Evolutionary conservation across 1,140 invertebrate genomes (phyloP).

Genomic region (Forficula auricularia): DNA sequence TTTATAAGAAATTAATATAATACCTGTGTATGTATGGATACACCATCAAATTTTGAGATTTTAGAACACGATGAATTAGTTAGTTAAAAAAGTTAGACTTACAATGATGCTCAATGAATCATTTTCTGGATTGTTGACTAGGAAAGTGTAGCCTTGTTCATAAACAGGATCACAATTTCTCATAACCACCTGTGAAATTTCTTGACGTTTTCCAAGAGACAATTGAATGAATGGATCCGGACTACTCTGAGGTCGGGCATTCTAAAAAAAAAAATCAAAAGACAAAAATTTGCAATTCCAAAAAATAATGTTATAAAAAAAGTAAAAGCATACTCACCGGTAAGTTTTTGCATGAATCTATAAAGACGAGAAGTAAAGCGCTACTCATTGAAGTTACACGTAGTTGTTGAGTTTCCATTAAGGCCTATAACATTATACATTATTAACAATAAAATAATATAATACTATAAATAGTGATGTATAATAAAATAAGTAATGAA

Average conservation of each 20-base stretch:
- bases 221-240: slow-evolving; percentile 62
- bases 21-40: too few species aligned
- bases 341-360: slow-evolving; percentile 78
- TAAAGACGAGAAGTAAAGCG: slow-evolving; percentile 59
- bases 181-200: slow-evolving; percentile 3
- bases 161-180: slow-evolving; percentile 34
- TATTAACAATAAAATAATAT: not conserved
- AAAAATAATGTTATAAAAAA: not conserved
- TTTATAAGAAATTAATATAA: too few species aligned
- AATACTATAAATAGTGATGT: not conserved
- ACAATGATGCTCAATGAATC: slow-evolving; percentile 64
- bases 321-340: slow-evolving; percentile 66
- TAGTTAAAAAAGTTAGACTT: slow-evolving; percentile 15
- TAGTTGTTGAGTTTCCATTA: slow-evolving; percentile 55
- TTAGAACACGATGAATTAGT: too few species aligned
- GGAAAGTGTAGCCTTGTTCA: slow-evolving; percentile 68
- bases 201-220: slow-evolving; percentile 42
- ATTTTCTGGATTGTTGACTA: slow-evolving; percentile 74
- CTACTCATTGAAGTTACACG: slow-evolving; percentile 57
- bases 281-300: slow-evolving; percentile 6
- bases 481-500: slow-evolving; percentile 6
- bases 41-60: too few species aligned
- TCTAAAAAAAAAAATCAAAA: slow-evolving; percentile 31
- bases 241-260: slow-evolving; percentile 42
- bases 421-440: slow-evolving; percentile 35